Evolutionary conservation across 2,113 vertebrate species (phyloP).

Genomic region (Tretioscincus oriximinensis): DNA sequence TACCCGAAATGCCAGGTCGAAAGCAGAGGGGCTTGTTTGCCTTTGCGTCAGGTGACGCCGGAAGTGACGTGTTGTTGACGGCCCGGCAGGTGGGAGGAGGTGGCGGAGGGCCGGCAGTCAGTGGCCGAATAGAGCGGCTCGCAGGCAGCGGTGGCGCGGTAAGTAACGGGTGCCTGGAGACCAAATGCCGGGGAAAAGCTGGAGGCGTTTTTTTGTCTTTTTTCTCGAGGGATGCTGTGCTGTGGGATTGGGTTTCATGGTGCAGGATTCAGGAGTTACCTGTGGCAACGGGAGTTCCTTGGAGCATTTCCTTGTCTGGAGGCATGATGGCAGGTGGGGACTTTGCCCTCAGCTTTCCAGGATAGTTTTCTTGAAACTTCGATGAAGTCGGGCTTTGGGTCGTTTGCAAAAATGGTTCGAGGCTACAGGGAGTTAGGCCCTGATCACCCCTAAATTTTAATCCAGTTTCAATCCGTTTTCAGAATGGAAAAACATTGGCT

Average conservation of each 20-base stretch:
- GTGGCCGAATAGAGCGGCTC: neutral
- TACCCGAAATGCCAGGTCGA: too few species aligned
- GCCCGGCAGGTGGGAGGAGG: slow-evolving; percentile 10
- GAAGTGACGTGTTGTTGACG: slow-evolving; percentile 19
- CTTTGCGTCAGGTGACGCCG: slow-evolving; percentile 30
- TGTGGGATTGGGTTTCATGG: too few species aligned
- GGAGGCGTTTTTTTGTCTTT: too few species aligned
- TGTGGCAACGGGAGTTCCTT: neutral
- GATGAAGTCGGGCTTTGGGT: neutral
- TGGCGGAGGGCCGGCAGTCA: neutral
- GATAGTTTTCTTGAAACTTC: neutral
- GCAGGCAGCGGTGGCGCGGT: neutral
- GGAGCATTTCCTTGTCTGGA: neutral
- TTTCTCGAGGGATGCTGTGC: neutral
- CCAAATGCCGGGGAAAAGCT: neutral
- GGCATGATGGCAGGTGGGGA: neutral
- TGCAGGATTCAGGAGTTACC: neutral
- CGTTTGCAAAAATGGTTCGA: too few species aligned
- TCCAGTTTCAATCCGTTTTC: too few species aligned
- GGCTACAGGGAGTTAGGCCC: too few species aligned
- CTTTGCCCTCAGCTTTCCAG: neutral
- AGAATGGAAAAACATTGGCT: too few species aligned
- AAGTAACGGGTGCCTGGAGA: neutral
- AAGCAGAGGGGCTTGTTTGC: neutral
- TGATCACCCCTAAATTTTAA: too few species aligned